These are phyloP conservation scores for Machimus rusticus DNA, from an alignment of 2,888 invertebrate species.

Conservation along the genomic window DNA sequence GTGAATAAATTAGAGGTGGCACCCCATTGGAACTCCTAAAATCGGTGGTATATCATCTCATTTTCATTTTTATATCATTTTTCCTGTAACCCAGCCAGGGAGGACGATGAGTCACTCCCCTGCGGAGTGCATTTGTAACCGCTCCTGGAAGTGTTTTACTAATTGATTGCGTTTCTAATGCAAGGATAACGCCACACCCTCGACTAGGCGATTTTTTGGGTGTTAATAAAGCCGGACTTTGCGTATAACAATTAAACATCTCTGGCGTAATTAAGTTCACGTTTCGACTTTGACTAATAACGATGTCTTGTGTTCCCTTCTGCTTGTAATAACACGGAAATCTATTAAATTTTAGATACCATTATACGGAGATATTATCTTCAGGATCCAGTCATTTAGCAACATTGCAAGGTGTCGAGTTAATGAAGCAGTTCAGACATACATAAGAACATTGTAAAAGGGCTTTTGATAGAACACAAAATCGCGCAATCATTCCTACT, in stretches of 20 bases:
- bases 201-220: neutral
- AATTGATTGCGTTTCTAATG: neutral
- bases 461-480: too few relatives aligned
- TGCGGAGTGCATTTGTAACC: neutral
- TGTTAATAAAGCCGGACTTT: neutral
- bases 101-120: neutral
- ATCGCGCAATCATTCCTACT: too few relatives aligned
- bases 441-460: neutral
- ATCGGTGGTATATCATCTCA: neutral
- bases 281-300: neutral
- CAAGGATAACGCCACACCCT: neutral
- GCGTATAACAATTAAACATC: neutral
- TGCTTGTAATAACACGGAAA: neutral
- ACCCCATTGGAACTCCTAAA: neutral
- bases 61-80: constrained; percentile 7
- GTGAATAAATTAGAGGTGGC: neutral
- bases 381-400: neutral
- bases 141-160: neutral
- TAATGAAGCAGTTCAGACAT: neutral
- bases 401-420: neutral
- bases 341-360: neutral
- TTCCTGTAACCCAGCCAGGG: neutral
- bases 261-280: neutral
- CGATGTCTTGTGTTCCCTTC: neutral
- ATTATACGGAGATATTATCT: neutral